A percentile compares a stretch with the other conserved stretches of the same genome.
Evolutionary conservation across 2,888 invertebrate genomes (phyloP).

Genomic region (Ochropleura leucogaster): DNA sequence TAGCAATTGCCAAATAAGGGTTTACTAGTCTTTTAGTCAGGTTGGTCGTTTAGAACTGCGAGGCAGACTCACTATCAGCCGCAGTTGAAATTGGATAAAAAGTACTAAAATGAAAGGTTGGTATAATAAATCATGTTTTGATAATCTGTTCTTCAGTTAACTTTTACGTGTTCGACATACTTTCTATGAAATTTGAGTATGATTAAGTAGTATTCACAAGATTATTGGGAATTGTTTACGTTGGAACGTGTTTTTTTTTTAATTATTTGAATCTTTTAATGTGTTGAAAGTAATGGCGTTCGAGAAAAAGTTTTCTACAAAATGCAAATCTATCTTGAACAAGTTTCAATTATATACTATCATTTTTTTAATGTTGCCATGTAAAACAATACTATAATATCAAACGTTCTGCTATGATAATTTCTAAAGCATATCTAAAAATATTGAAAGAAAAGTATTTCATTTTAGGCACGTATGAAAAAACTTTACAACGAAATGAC

Average conservation of each 20-base stretch:
- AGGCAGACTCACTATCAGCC: not conserved
- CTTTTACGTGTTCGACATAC: not conserved
- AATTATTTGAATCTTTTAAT: too few relatives aligned
- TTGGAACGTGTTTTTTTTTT: not conserved
- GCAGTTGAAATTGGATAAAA: not conserved
- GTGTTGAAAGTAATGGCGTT: not conserved
- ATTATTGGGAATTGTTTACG: not conserved
- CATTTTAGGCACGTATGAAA: slow-evolving; percentile 75
- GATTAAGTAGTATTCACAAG: not conserved
- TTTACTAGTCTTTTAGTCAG: not conserved
- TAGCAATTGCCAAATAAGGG: too few relatives aligned
- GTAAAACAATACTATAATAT: not conserved
- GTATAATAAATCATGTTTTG: not conserved
- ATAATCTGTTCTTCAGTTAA: not conserved
- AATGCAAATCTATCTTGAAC: not conserved
- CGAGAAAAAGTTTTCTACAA: not conserved
- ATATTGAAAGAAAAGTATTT: not conserved
- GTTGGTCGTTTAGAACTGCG: not conserved
- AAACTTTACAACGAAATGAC: slow-evolving; percentile 75
- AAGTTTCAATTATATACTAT: not conserved
- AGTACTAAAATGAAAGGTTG: not conserved
- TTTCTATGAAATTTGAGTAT: not conserved
- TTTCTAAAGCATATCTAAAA: not conserved
- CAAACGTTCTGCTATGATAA: not conserved
- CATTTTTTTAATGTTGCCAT: not conserved